Evolutionary conservation across 2,797 vertebrate species (phyloP), one percentile per base, ranked within the genome.

Genomic region (Pagetopsis macropterus): DNA sequence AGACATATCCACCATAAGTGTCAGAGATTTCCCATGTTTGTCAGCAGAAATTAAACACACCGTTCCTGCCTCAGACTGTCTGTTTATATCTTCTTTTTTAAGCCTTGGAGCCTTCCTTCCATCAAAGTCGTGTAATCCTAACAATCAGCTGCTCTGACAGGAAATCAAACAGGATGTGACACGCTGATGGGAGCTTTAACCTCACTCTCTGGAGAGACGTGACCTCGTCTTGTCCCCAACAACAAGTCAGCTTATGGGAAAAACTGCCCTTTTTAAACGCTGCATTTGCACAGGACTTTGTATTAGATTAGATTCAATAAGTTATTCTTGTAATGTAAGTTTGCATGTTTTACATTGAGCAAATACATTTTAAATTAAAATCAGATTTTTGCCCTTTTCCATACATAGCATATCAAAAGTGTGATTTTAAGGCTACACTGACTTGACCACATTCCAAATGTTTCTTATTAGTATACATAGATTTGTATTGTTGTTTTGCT

Each of bases 131-230:
- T 19, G 57, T 60, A 69, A 84, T 79, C 78, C 64, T 33, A 58
- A 48, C 57, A 31, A 76, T 86, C 82, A 74, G 77, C n/a, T 23
- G 19, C 44, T 57, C 51, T 74, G 82, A 83, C 83, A 87, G 79
- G 76, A 85, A 84, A 81, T 88, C 82, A 83, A 84, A 87, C 58
- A 60, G 77, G 75, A 82, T 72, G 54, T 65, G 78, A 88, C 72
- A 72, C 14, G 8, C 52, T 65, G 71, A 84, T 51, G 54, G 54
- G 23, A 76, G 61, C 61, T 45, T 52, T 79, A 49, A 78, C 76
- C 66, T 69, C 54, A 1, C 56, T 77, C 69, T 82, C 75, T 27
- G 60, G 64, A 66, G 63, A 57, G 68, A 19, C 19, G 54, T 61
- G 72, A 84, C 71, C 75, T 50, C 1, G 37, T 66, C 76, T 55